Conservation (phyloP, 2,797 vertebrate genomes). For the Dicrostonyx torquatus region DNA sequence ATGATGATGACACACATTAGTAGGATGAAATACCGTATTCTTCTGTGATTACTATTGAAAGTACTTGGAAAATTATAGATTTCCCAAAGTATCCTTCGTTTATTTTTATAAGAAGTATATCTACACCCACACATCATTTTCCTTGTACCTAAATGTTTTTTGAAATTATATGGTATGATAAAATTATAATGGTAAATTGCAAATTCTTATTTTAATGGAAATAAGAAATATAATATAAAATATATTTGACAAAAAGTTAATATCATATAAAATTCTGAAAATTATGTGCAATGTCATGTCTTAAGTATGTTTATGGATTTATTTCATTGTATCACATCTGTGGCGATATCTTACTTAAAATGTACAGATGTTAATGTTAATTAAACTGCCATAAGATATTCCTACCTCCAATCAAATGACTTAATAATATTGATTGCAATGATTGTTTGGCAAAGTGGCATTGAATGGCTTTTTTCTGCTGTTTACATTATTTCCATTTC, state of each 20-base stretch:
- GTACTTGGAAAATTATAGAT: conserved; percentile 72
- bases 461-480: conserved; percentile 39
- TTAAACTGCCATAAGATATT: background rate
- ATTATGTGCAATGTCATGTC: background rate
- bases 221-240: conserved; percentile 61
- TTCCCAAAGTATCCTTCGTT: conserved; percentile 70
- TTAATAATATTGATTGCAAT: conserved; percentile 64
- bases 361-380: conserved; percentile 51
- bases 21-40: conserved; percentile 51
- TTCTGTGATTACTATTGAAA: conserved; percentile 40
- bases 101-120: conserved; percentile 64
- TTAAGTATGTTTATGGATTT: conserved; percentile 38
- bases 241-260: conserved; percentile 49
- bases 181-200: conserved; percentile 66
- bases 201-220: conserved; percentile 63
- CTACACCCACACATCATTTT: conserved; percentile 66
- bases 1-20: conserved; percentile 35
- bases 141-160: conserved; percentile 66
- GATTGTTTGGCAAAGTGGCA: conserved; percentile 66
- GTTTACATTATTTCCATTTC: conserved; percentile 61
- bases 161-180: conserved; percentile 67
- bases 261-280: conserved; percentile 52
- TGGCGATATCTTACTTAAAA: conserved; percentile 57
- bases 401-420: conserved; percentile 53
- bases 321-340: background rate